A percentile compares a stretch with the other conserved stretches of the same genome.
Evolutionary conservation across 2,888 invertebrate species (phyloP).

Genomic region (Leptopilina drosophilae): DNA sequence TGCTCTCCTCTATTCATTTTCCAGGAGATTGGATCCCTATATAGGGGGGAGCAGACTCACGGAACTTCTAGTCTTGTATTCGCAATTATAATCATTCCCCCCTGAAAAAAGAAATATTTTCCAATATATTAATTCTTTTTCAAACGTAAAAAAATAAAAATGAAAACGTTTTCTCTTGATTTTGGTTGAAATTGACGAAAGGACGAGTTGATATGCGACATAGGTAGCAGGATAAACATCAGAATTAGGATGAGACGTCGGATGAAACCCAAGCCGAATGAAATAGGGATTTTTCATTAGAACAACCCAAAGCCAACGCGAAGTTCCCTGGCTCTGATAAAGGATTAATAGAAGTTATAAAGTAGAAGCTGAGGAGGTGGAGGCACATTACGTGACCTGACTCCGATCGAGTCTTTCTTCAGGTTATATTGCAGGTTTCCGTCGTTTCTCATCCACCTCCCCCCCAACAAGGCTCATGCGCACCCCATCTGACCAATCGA

Average conservation of each 20-base stretch:
- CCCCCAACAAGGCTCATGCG: constrained; percentile 71
- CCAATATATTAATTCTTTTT: too few species aligned
- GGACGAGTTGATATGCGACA: constrained; percentile 29
- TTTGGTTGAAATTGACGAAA: background rate
- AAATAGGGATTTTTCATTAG: constrained; percentile 72
- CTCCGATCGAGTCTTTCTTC: constrained; percentile 77
- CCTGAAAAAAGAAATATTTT: too few species aligned
- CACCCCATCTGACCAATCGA: constrained; percentile 77
- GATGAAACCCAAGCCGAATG: constrained; percentile 40
- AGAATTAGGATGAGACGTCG: constrained; percentile 40
- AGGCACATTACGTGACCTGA: constrained; percentile 77
- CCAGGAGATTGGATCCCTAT: constrained; percentile 74
- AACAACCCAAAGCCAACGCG: constrained; percentile 61
- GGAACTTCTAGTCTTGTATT: constrained; percentile 17
- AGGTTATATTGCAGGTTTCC: constrained; percentile 76
- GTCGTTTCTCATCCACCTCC: constrained; percentile 75
- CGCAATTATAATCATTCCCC: too few species aligned
- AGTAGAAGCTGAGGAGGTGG: constrained; percentile 76
- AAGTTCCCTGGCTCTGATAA: constrained; percentile 68
- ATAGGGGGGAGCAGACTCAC: constrained; percentile 56
- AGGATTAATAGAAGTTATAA: constrained; percentile 78
- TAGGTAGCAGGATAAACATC: constrained; percentile 39
- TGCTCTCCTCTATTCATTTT: constrained; percentile 75
- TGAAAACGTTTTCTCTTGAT: background rate
- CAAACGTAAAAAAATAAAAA: too few species aligned